phyloP scores from a whole-genome alignment of 92 coral and sea anemone genomes.

The Paramuricea clavata region DNA sequence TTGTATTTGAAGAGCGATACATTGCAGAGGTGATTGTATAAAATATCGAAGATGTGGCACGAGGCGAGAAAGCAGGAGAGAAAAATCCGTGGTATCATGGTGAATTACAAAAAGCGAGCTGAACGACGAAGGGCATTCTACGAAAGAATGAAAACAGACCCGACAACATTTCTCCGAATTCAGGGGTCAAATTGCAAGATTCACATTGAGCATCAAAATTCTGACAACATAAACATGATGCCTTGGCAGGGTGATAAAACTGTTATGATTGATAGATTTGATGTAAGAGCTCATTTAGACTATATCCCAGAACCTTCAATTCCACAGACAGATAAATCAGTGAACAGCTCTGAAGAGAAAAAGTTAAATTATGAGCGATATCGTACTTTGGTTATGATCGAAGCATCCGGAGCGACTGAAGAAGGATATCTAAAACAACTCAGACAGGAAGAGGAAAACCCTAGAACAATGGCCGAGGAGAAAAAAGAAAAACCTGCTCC shows the following conservation, averaged over 20 bases:
- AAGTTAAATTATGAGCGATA: constrained; percentile 95
- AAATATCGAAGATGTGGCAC: constrained; percentile 87
- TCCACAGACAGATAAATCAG: constrained; percentile 19
- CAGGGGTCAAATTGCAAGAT: constrained; percentile 93
- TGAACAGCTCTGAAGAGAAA: constrained; percentile 89
- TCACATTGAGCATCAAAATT: constrained; percentile 91
- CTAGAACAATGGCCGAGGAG: constrained; percentile 62
- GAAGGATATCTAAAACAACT: constrained; percentile 86
- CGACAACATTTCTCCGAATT: constrained; percentile 83
- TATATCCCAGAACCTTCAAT: constrained; percentile 69
- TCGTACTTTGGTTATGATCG: constrained; percentile 91
- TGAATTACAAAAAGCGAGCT: constrained; percentile 92
- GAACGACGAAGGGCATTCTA: constrained; percentile 94
- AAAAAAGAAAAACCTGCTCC: constrained; percentile 49
- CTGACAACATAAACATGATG: constrained; percentile 95
- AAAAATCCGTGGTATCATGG: constrained; percentile 96
- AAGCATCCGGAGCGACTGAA: constrained; percentile 68
- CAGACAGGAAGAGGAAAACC: constrained; percentile 79
- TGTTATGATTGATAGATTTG: constrained; percentile 97
- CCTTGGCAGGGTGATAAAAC: constrained; percentile 96
- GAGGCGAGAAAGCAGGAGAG: constrained; percentile 95
- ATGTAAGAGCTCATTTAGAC: constrained; percentile 87
- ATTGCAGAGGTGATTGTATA: neutral
- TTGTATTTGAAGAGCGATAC: neutral
- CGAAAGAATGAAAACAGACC: constrained; percentile 93